phyloP scores from a whole-genome alignment of 2,888 invertebrate genomes.

The Leptopilina myrica region DNA sequence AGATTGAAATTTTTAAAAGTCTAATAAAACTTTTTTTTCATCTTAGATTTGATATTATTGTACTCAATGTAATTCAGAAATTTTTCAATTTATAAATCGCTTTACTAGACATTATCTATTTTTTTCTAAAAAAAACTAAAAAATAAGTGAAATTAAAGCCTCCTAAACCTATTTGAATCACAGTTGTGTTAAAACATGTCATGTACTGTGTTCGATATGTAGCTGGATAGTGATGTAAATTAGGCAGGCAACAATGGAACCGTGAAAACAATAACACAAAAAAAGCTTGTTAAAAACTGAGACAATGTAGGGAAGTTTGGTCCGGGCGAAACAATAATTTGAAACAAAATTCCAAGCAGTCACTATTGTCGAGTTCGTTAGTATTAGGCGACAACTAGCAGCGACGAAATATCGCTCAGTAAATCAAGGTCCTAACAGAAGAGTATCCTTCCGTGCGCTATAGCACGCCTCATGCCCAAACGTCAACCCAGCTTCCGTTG shows the following conservation, averaged over 20 bases:
- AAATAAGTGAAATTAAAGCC: no score
- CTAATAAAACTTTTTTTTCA: no score
- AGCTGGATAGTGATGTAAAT: constrained; percentile 54
- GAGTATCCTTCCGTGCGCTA: constrained; percentile 61
- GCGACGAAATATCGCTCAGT: constrained; percentile 75
- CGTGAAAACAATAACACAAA: constrained; percentile 58
- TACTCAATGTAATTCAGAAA: no score
- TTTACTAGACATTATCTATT: no score
- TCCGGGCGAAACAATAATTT: constrained; percentile 68
- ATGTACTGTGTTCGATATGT: constrained; percentile 52
- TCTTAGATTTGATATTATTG: no score
- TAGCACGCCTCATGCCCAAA: constrained; percentile 56
- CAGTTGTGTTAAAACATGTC: no score
- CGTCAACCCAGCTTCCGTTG: constrained; percentile 69
- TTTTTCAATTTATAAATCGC: no score
- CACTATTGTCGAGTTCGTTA: constrained; percentile 72
- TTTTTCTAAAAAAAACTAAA: no score
- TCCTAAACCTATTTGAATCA: no score
- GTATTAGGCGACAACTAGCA: constrained; percentile 67
- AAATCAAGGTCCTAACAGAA: constrained; percentile 70
- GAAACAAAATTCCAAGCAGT: constrained; percentile 75
- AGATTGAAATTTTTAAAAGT: no score
- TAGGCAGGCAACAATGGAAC: constrained; percentile 64
- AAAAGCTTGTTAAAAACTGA: constrained; percentile 39
- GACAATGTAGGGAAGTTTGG: no score